phyloP scores from a whole-genome alignment of 2,113 vertebrate species.

The Rhinoderma darwinii region DNA sequence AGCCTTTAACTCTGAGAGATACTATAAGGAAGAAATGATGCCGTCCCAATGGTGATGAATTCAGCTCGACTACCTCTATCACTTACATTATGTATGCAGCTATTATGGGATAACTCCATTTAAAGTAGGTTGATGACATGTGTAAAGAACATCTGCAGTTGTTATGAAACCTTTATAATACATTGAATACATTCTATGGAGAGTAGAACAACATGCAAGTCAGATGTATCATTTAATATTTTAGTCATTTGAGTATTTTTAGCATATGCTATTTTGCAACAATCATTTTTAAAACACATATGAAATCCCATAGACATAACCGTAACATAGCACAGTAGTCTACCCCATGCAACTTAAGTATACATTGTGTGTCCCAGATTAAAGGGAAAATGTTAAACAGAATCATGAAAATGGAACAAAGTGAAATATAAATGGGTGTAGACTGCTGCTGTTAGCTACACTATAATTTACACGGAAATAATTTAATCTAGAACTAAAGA shows the following conservation, averaged over 20 bases:
- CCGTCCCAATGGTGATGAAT: no score
- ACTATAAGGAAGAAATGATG: no score
- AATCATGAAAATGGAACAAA: not conserved
- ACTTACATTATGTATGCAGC: not conserved
- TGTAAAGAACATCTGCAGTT: not conserved
- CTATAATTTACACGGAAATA: no score
- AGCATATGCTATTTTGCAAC: not conserved
- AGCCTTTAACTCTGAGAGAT: no score
- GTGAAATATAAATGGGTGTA: not conserved
- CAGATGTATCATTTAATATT: not conserved
- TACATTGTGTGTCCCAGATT: not conserved
- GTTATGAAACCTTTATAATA: not conserved
- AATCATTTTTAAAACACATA: not conserved
- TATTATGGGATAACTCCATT: not conserved
- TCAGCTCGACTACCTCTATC: no score
- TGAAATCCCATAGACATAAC: constrained; percentile 18
- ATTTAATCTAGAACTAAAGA: no score
- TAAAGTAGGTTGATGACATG: not conserved
- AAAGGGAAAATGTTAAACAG: not conserved
- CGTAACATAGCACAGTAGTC: not conserved
- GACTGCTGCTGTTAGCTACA: not conserved
- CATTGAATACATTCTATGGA: not conserved
- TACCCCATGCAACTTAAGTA: not conserved
- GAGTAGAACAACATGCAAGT: not conserved
- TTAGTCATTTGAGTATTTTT: not conserved